Evolutionary conservation across 2,888 invertebrate species (phyloP), one percentile per base, ranked within the genome.

Genomic region (Sinhomidia bicolor): DNA sequence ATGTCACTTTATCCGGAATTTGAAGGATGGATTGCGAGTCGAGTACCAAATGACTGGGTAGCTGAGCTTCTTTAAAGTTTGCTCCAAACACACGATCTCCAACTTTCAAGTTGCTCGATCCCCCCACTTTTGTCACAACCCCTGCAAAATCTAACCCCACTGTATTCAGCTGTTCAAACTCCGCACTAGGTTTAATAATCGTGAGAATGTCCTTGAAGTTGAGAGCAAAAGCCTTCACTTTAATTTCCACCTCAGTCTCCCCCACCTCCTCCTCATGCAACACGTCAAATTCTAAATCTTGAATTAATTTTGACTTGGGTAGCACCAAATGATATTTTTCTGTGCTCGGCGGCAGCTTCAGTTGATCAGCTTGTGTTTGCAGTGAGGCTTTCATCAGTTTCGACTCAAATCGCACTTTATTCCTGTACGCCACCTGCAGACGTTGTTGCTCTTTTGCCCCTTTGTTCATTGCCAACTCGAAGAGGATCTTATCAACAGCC

Each of bases 31-130:
- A 14, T 0, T 23, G 23, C 4, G 29, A 1, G 0, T 12, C 17
- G 4, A 47, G 20, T 1, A 65, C 32, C 5, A 82, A 12, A 47
- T 89, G 86, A 80, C 85, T 88, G 1, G 83, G 79, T 0, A 88
- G 32, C 7, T 68, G 41, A 1, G 10, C 78, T 3, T 32, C 65
- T 9, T 26, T 41, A 62, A 65, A 51, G 17, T 74, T 83, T 60
- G 23, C 29, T n/a, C 87, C 88, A 41, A 80, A 71, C 1, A 90
- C 88, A 14, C 71, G 0, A 62, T 90, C 88, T n/a, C 90, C 90
- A 60, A 88, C 71, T 29, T 82, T 79, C 7, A 78, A 44, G 14
- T n/a, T 32, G 7, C 51, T 65, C 4, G 23, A n/a, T 2, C 44
- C 29, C 10, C 87, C 87, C 12, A 88, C 62, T 62, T 41, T 74